A percentile compares a stretch with the other conserved stretches of the same genome.
These are phyloP conservation scores for Pentalonia nigronervosa DNA, from an alignment of 1,140 invertebrate genomes.

Conservation along the genomic window DNA sequence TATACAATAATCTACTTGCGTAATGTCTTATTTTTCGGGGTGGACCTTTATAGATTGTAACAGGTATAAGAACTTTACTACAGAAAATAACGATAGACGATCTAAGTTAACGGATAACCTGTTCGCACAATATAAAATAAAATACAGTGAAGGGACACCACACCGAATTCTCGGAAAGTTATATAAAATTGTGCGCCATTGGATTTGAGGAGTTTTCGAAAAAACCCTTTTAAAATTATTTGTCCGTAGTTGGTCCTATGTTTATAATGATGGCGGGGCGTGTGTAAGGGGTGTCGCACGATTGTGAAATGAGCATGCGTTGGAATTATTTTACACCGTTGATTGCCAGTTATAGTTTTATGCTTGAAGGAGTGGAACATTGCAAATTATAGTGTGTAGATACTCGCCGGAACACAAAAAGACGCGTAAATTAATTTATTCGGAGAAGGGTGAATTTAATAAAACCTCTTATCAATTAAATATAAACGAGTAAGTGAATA, in stretches of 20 bases:
- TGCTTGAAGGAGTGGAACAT: not conserved
- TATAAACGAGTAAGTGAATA: not conserved
- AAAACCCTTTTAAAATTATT: not conserved
- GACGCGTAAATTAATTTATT: not conserved
- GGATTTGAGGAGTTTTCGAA: not conserved
- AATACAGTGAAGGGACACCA: too few species aligned
- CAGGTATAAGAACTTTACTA: too few species aligned
- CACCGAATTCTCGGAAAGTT: too few species aligned
- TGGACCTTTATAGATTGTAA: not conserved
- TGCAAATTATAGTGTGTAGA: not conserved
- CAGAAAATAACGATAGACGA: not conserved
- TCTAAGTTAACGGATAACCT: not conserved
- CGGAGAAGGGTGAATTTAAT: not conserved
- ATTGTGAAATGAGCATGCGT: too few species aligned
- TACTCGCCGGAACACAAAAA: not conserved
- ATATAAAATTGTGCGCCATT: not conserved
- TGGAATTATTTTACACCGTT: not conserved
- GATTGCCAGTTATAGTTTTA: not conserved
- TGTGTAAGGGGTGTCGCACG: too few species aligned
- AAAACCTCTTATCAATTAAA: conserved; percentile 2
- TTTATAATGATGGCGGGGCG: too few species aligned
- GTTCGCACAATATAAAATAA: too few species aligned
- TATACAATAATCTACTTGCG: not conserved
- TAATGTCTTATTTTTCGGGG: not conserved
- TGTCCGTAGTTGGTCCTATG: not conserved